These are phyloP conservation scores for Drosophila barbarae DNA, from an alignment of 2,888 invertebrate species.

Conservation along the genomic window DNA sequence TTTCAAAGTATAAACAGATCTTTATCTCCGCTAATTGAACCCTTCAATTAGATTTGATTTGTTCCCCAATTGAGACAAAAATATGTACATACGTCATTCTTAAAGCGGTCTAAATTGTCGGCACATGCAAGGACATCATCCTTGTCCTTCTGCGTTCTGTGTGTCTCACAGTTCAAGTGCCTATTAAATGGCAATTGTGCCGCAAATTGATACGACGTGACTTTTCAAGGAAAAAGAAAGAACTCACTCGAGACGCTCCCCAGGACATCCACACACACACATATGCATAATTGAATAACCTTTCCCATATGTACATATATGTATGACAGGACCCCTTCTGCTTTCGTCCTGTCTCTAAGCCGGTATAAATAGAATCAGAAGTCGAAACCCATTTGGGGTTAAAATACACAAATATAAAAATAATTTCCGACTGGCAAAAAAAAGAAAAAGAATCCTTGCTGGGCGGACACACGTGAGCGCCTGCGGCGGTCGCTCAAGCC, in stretches of 20 bases:
- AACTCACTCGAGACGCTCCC: conserved; percentile 65
- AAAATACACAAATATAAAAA: conserved; percentile 60
- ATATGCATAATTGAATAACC: conserved; percentile 65
- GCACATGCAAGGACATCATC: conserved; percentile 44
- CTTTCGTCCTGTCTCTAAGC: conserved; percentile 2
- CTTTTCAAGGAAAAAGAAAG: conserved; percentile 64
- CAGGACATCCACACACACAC: conserved; percentile 33
- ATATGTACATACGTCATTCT: conserved; percentile 21
- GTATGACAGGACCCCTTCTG: conserved; percentile 5
- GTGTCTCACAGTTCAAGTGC: conserved; percentile 59
- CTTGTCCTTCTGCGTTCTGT: conserved; percentile 1
- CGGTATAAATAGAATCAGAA: conserved; percentile 57
- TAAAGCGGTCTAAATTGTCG: conserved; percentile 48
- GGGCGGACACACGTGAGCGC: conserved; percentile 66
- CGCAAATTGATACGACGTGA: conserved; percentile 76
- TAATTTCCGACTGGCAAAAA: conserved; percentile 56
- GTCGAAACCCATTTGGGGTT: conserved; percentile 59
- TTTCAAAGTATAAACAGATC: background rate
- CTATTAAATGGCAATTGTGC: conserved; percentile 75
- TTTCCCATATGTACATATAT: conserved; percentile 30
- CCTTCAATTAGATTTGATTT: conserved; percentile 6
- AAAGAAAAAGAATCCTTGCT: conserved; percentile 48
- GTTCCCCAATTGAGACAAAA: background rate
- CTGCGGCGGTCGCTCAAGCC: conserved; percentile 32
- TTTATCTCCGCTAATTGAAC: background rate